A percentile compares a stretch with the other conserved stretches of the same genome.
phyloP scores from a whole-genome alignment of 2,888 invertebrate species.

The Tineola bisselliella region DNA sequence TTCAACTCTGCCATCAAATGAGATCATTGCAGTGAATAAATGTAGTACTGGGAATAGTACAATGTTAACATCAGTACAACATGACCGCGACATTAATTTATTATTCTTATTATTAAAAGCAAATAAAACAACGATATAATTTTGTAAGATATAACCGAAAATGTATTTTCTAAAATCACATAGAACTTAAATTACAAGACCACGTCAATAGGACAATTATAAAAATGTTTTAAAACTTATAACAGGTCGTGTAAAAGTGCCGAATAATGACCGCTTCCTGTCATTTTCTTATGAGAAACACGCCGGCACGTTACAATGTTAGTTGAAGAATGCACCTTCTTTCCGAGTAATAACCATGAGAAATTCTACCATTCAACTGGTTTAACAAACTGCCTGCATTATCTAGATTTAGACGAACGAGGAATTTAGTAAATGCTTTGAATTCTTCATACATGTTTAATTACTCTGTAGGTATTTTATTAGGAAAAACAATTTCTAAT shows the following conservation, averaged over 20 bases:
- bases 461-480: no score
- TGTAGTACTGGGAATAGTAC: slow-evolving; percentile 1
- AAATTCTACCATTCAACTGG: neutral
- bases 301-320: neutral
- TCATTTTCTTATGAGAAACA: neutral
- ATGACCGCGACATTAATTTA: neutral
- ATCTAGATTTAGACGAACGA: neutral
- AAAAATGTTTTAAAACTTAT: neutral
- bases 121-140: neutral
- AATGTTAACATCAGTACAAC: neutral
- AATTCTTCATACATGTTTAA: no score
- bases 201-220: neutral
- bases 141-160: neutral
- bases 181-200: neutral
- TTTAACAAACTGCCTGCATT: neutral
- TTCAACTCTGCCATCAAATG: slow-evolving; percentile 28
- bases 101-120: neutral
- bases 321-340: neutral
- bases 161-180: no score
- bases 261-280: slow-evolving; percentile 7
- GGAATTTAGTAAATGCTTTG: no score
- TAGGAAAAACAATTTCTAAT: no score
- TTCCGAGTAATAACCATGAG: slow-evolving; percentile 2
- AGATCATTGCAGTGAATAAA: slow-evolving; percentile 32
- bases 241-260: neutral